These are phyloP conservation scores for Cephus pulcher DNA, from an alignment of 2,888 invertebrate species.

Conservation along the genomic window DNA sequence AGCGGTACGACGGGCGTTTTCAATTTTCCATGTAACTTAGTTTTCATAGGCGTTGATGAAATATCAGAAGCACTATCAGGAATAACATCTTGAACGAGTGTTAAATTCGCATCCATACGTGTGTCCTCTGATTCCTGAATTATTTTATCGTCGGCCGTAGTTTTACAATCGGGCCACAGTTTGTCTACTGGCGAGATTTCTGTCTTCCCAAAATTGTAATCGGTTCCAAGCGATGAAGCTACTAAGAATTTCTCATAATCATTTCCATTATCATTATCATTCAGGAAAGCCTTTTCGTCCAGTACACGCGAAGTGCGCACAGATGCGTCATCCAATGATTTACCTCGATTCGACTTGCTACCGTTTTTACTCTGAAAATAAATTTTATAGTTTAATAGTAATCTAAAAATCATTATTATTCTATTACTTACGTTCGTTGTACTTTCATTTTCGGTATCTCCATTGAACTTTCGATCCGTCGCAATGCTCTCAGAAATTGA, in stretches of 20 bases:
- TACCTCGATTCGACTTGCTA: slow-evolving; percentile 10
- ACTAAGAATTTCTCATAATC: neutral
- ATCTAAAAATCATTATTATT: neutral
- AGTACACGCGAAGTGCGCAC: slow-evolving; percentile 30
- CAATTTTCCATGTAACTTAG: slow-evolving; percentile 22
- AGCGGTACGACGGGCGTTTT: slow-evolving; percentile 16
- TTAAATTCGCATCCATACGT: slow-evolving; percentile 18
- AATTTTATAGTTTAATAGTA: neutral
- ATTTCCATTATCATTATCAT: slow-evolving; percentile 18
- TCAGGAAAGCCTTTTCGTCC: slow-evolving; percentile 19
- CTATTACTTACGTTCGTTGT: neutral
- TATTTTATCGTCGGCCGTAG: slow-evolving; percentile 11
- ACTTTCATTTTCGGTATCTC: slow-evolving; percentile 24
- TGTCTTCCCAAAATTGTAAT: slow-evolving; percentile 5
- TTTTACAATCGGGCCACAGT: neutral
- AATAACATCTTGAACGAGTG: slow-evolving; percentile 31
- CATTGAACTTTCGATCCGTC: neutral
- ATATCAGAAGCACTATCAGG: slow-evolving; percentile 36
- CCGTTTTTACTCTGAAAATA: neutral
- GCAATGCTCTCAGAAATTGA: neutral
- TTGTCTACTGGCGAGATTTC: slow-evolving; percentile 9
- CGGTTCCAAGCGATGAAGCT: neutral
- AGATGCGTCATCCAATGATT: slow-evolving; percentile 10
- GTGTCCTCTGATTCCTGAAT: slow-evolving; percentile 21
- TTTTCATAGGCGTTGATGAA: slow-evolving; percentile 28